Conservation (phyloP, 1,140 invertebrate genomes). For the Hylaeus volcanicus region DNA sequence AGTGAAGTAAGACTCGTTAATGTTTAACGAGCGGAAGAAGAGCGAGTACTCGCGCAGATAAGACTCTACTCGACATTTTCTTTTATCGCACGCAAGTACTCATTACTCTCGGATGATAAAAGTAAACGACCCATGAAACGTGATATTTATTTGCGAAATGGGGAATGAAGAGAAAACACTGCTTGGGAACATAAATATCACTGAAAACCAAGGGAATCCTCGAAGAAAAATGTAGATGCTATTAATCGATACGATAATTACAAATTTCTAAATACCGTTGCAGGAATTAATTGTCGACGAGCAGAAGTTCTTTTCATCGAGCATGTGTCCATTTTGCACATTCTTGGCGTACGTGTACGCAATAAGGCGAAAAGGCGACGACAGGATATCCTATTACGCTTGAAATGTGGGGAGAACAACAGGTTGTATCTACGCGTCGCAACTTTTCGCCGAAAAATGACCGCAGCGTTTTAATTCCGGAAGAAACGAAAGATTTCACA, state of each 20-base stretch:
- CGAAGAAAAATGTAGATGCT: too few species aligned
- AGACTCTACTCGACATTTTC: neutral
- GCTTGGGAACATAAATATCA: too few species aligned
- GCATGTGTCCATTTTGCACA: slow-evolving; percentile 24
- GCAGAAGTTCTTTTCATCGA: neutral
- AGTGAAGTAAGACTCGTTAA: neutral
- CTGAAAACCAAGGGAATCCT: too few species aligned
- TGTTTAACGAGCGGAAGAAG: neutral
- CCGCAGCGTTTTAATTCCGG: neutral
- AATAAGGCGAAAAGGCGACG: slow-evolving; percentile 4
- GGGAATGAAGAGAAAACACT: too few species aligned
- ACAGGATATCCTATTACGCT: slow-evolving; percentile 32
- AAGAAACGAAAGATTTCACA: slow-evolving; percentile 1
- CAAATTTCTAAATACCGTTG: too few species aligned
- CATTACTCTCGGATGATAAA: neutral
- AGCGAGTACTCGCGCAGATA: neutral
- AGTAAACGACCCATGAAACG: neutral
- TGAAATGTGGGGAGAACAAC: neutral
- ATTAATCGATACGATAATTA: too few species aligned
- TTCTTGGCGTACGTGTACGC: slow-evolving; percentile 7
- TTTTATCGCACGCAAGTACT: neutral
- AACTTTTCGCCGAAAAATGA: neutral
- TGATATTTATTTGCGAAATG: neutral
- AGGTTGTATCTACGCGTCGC: neutral
- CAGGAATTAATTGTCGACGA: neutral